These are phyloP conservation scores for Myiotriccus ornatus DNA, from an alignment of 2,797 vertebrate species.

Conservation along the genomic window DNA sequence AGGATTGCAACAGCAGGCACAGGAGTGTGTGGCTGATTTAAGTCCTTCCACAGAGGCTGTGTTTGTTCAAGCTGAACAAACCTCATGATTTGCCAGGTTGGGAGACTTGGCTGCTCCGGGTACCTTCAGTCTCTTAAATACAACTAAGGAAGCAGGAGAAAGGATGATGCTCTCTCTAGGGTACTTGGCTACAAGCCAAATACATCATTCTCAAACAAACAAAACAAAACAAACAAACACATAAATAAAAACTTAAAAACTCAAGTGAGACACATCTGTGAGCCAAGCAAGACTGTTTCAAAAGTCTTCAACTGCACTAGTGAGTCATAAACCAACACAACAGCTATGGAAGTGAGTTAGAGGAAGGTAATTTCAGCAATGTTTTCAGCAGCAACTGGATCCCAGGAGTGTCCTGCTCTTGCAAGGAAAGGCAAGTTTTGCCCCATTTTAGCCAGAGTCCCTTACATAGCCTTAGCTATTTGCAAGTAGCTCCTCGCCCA, in stretches of 20 bases:
- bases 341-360: background rate
- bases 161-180: background rate
- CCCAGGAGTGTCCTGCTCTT: background rate
- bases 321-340: background rate
- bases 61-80: background rate
- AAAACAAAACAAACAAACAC: background rate
- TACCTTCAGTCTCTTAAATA: background rate
- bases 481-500: background rate
- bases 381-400: background rate
- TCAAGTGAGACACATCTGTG: background rate
- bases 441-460: background rate
- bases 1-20: background rate
- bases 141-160: background rate
- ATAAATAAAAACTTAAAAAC: background rate
- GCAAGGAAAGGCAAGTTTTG: background rate
- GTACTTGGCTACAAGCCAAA: background rate
- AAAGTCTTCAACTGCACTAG: background rate
- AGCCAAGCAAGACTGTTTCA: background rate
- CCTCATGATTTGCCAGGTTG: background rate
- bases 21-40: fast-evolving
- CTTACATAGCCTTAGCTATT: background rate
- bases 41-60: background rate
- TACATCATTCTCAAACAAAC: background rate
- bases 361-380: background rate
- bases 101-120: background rate